Conservation (phyloP, 2,797 vertebrate genomes). For the Neostethus bicornis region DNA sequence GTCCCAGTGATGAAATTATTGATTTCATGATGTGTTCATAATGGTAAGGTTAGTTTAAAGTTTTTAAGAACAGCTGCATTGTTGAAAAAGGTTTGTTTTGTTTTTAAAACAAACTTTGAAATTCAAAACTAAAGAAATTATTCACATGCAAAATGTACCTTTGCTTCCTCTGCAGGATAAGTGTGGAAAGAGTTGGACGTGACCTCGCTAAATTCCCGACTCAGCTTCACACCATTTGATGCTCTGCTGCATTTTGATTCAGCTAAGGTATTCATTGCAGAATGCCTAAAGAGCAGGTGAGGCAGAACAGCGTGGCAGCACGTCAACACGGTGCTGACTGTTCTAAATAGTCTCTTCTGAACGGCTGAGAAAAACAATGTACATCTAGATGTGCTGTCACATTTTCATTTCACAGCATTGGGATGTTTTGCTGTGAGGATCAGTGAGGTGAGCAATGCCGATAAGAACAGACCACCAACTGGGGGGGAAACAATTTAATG, state of each 20-base stretch:
- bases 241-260: slow-evolving; percentile 22
- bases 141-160: slow-evolving; percentile 1
- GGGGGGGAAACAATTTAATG: background rate
- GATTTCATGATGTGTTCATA: background rate
- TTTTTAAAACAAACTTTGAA: background rate
- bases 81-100: background rate
- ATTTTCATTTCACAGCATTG: slow-evolving; percentile 2
- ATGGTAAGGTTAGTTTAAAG: background rate
- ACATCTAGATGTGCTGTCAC: background rate
- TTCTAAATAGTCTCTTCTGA: background rate
- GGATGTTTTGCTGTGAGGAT: slow-evolving; percentile 8
- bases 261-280: slow-evolving; percentile 7
- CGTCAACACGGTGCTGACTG: slow-evolving; percentile 5
- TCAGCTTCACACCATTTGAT: slow-evolving; percentile 3
- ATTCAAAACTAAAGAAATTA: background rate
- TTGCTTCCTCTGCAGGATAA: background rate
- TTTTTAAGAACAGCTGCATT: background rate
- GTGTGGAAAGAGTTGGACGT: slow-evolving; percentile 9
- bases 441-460: slow-evolving; percentile 3
- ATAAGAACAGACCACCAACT: slow-evolving; percentile 15
- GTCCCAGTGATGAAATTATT: background rate
- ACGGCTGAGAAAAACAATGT: background rate
- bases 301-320: slow-evolving; percentile 9
- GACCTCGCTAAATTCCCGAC: background rate
- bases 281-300: slow-evolving; percentile 24